These are phyloP conservation scores for Perodicticus potto DNA, from an alignment of 2,797 vertebrate species.

Conservation along the genomic window DNA sequence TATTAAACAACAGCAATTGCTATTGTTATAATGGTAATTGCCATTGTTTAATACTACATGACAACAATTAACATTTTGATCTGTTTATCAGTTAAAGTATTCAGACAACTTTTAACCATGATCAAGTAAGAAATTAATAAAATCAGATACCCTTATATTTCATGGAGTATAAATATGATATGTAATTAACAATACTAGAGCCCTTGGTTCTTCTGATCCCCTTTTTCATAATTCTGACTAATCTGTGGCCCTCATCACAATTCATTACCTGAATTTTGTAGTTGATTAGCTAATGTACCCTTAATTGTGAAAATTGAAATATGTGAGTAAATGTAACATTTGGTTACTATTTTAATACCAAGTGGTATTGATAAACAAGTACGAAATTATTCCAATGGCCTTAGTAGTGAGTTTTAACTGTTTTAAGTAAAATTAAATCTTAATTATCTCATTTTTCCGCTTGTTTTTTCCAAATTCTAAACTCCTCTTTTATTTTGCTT, in stretches of 20 bases:
- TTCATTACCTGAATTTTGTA: not conserved
- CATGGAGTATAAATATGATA: not conserved
- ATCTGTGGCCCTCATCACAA: not conserved
- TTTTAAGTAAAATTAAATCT: not conserved
- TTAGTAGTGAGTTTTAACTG: not conserved
- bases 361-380: not conserved
- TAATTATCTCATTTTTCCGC: not conserved
- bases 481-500: not conserved
- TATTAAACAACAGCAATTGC: not conserved
- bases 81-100: constrained; percentile 32
- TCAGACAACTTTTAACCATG: constrained; percentile 7
- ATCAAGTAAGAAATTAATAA: constrained; percentile 50
- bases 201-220: not conserved
- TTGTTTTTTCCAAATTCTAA: not conserved
- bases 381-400: not conserved
- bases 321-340: not conserved
- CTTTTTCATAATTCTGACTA: not conserved
- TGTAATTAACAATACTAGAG: constrained; percentile 1
- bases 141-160: not conserved
- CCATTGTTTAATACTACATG: too few species aligned
- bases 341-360: not conserved
- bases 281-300: not conserved
- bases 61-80: not conserved
- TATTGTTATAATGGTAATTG: too few species aligned
- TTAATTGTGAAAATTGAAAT: constrained; percentile 25